Evolutionary conservation across 2,797 vertebrate species (phyloP).

Genomic region (Tangara arthus): DNA sequence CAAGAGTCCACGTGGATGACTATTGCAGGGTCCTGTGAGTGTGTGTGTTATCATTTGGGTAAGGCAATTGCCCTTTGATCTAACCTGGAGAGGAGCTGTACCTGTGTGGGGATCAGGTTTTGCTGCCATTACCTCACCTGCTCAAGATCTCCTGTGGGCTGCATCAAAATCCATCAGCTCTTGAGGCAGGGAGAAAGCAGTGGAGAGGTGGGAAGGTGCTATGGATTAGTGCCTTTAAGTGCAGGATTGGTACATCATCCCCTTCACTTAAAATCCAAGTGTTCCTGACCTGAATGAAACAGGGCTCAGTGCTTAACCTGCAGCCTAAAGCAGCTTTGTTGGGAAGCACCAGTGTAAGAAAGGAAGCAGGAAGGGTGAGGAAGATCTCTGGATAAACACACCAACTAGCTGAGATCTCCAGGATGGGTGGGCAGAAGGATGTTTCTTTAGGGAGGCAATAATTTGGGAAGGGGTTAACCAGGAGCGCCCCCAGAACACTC

Average conservation of each 20-base stretch:
- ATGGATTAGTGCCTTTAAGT: rapidly evolving
- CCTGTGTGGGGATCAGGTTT: rapidly evolving
- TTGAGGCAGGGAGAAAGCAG: neutral
- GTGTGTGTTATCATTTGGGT: neutral
- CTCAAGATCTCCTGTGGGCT: neutral
- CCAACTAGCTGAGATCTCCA: neutral
- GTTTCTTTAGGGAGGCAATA: neutral
- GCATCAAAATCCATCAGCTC: neutral
- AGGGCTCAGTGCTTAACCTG: neutral
- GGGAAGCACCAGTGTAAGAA: neutral
- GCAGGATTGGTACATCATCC: neutral
- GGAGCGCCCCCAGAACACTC: neutral
- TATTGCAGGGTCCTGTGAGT: rapidly evolving
- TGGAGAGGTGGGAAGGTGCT: neutral
- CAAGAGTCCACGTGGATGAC: neutral
- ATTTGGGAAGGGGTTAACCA: neutral
- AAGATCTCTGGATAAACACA: neutral
- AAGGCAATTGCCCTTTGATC: neutral
- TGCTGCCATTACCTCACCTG: neutral
- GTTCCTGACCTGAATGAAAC: neutral
- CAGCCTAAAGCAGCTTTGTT: neutral
- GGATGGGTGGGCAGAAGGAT: neutral
- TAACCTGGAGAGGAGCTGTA: neutral
- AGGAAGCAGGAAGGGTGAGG: neutral
- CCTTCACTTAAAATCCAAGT: neutral